Base-by-base conservation (phyloP, 2,797 vertebrate species). In the Schizopygopsis pylzovi region DNA sequence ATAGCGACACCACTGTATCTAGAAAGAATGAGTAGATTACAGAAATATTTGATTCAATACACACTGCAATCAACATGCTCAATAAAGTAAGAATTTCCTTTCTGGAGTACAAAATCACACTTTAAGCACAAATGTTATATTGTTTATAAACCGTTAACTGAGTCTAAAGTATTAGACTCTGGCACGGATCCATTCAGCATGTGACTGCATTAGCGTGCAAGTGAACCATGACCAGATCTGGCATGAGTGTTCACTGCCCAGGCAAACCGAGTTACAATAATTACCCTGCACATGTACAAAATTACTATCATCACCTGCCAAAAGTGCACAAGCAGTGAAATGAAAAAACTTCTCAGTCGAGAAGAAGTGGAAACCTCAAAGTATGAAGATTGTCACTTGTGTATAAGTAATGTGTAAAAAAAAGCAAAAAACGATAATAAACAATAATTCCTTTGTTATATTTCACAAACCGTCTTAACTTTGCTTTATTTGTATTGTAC, bases 271-370 rank as follows among this genome's bases (percentile, higher is more conserved):
- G 16, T 85, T 83, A 56, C n/a, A 68, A 45, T 84, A 61, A 43
- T 71, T 81, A 76, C 41, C 54, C 15, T 84, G 59, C 65, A 73
- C 82, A 85, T 86, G 86, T 82, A 92, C 63, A 89, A 70, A 59
- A 80, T 49, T 20, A 54, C 47, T 28, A 28, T 68, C 47, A 84
- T 33, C 16, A 68, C 61, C 33, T 43, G 13, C 73, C 37, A 78
- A 68, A 84, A 5, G n/a, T 84, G 61, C 18, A 10, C 49, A 61
- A 22, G 39, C 56, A 25, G 39, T 28, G 43, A 61, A 41, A 22
- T 79, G 7, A 22, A 61, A 25, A 1, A 61, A 79, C 11, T 11
- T 45, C 56, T 11, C 13, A 61, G 37, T 22, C 61, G 8, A 22
- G 37, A 78, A 76, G 13, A 79, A 18, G 6, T 79, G 8, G 7